Evolutionary conservation across 2,797 vertebrate species (phyloP).

Genomic region (Lophotriccus pileatus): DNA sequence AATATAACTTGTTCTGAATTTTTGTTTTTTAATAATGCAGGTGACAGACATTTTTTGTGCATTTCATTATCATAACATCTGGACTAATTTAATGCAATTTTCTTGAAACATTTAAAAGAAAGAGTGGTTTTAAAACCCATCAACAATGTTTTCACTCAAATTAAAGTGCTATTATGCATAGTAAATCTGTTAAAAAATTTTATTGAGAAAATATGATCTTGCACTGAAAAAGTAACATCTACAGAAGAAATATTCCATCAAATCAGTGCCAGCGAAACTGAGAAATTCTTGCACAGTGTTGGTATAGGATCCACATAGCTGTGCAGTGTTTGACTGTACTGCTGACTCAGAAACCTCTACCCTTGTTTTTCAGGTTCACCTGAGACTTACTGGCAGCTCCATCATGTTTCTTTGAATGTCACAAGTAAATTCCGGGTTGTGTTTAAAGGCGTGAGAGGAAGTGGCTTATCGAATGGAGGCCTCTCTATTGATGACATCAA

Average conservation of each 20-base stretch:
- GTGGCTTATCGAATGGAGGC: conserved; percentile 73
- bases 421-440: conserved; percentile 85
- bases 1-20: not conserved
- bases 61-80: not conserved
- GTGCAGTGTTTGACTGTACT: not conserved
- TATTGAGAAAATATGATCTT: not conserved
- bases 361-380: conserved; percentile 70
- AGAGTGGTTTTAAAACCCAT: not conserved
- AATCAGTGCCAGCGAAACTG: not conserved
- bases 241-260: not conserved
- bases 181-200: not conserved
- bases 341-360: not conserved
- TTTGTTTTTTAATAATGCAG: not conserved
- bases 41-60: not conserved
- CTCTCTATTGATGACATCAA: conserved; percentile 92
- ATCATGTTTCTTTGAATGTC: conserved; percentile 79
- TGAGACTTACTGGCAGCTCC: conserved; percentile 83
- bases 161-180: not conserved
- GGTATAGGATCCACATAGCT: not conserved
- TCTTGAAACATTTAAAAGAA: not conserved
- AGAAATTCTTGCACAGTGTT: not conserved
- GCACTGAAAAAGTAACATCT: not conserved
- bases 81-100: not conserved
- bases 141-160: not conserved
- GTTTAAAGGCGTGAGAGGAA: conserved; percentile 80